Base-by-base conservation (phyloP, 2,797 vertebrate genomes). In the Cottoperca gobio region DNA sequence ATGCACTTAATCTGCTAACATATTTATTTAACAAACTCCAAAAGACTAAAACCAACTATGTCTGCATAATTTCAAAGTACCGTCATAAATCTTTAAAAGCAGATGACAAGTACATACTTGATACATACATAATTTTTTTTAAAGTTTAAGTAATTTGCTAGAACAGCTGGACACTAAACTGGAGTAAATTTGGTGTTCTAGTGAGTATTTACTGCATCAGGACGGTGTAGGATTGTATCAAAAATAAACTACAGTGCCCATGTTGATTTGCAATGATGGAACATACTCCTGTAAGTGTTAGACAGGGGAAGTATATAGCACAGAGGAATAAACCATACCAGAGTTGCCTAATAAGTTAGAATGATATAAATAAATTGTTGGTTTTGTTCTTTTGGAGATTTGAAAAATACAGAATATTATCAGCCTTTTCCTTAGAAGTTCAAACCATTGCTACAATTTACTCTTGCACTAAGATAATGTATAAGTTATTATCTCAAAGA, bases 171-270 rank as follows among this genome's bases (percentile, higher is more conserved):
- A 39, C 23, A n/a, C 11, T 17, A 9, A 52, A 43, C 5, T 23
- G 5, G 17, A 48, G 8, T 14, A 28, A 40, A 49, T 24, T 13
- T 31, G 19, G 4, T 33, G 2, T 31, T 9, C 11, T 40, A 23
- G 8, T 19, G 17, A 42, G 11, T 46, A 58, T 50, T 19, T 54
- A 49, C 12, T n/a, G 45, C 28, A 52, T 6, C 23, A 35, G 23
- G 5, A 66, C 58, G 70, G 17, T 45, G 3, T 59, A 16, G 70
- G 64, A 73, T 35, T 42, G 35, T n/a, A n/a, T n/a, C n/a, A n/a
- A n/a, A n/a, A n/a, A n/a, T n/a, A n/a, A n/a, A n/a, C n/a, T n/a
- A n/a, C 10, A n/a, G 28, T 45, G 5, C 13, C 13, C 1, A 14
- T 43, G 11, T 8, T 73, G 6, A 48, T n/a, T 43, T 28, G 33